A percentile compares a stretch with the other conserved stretches of the same genome.
Conservation (phyloP, 2,113 vertebrate genomes). For the Lagopus leucura region DNA sequence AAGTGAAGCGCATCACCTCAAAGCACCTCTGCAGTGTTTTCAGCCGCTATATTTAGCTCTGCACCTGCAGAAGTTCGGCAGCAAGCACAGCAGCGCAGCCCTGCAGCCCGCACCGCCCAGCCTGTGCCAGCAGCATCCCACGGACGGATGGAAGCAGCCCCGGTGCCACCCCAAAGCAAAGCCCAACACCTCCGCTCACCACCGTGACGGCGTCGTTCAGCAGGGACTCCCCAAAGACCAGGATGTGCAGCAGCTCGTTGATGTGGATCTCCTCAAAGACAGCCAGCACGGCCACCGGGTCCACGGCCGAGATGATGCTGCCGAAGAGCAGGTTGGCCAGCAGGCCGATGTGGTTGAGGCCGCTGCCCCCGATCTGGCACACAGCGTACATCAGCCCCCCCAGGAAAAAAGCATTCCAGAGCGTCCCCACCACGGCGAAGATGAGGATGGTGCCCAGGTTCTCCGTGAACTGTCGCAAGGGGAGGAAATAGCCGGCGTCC, state of each 20-base stretch:
- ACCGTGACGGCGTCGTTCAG: slow-evolving; percentile 98
- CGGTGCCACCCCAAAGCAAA: fast-evolving
- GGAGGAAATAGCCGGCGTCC: slow-evolving; percentile 97
- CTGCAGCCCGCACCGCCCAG: background rate
- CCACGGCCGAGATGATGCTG: slow-evolving; percentile 95
- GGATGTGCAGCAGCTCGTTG: slow-evolving; percentile 95
- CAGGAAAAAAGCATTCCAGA: slow-evolving; percentile 97
- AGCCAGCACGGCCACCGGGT: slow-evolving; percentile 94
- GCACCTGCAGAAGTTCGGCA: background rate
- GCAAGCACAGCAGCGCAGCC: background rate
- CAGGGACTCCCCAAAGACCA: slow-evolving; percentile 97
- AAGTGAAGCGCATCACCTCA: background rate
- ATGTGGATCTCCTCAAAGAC: slow-evolving; percentile 99
- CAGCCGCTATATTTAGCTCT: background rate
- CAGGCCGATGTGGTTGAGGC: slow-evolving; percentile 80
- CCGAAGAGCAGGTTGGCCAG: slow-evolving; percentile 93
- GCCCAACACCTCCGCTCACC: slow-evolving; percentile 72
- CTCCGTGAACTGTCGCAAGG: slow-evolving; percentile 94
- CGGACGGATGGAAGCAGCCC: background rate
- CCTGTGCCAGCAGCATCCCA: too few relatives aligned
- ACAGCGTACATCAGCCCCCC: slow-evolving; percentile 89
- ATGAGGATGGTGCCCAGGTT: slow-evolving; percentile 98
- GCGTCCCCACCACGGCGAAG: slow-evolving; percentile 94
- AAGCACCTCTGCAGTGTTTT: background rate
- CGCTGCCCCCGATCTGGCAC: slow-evolving; percentile 81